These are phyloP conservation scores for Mellivora capensis DNA, from an alignment of 2,113 vertebrate species.

Conservation along the genomic window DNA sequence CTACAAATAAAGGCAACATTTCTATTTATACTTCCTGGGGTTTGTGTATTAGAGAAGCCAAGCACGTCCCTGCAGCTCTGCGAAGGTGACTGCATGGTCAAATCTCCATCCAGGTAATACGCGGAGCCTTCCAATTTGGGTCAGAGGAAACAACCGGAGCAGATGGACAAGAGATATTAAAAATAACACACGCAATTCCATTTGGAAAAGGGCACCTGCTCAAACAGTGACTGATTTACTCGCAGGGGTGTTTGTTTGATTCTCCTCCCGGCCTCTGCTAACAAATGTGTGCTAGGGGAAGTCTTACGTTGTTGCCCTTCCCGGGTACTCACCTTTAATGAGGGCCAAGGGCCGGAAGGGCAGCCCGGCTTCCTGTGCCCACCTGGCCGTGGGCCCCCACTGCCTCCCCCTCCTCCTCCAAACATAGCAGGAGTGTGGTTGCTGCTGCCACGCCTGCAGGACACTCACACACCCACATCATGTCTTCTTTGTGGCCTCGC, in stretches of 20 bases:
- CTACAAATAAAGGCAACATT: constrained; percentile 75
- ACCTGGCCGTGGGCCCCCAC: not conserved
- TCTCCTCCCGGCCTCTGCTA: constrained; percentile 13
- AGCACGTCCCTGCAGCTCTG: constrained; percentile 15
- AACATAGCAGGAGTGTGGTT: not conserved
- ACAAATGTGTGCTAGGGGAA: constrained; percentile 39
- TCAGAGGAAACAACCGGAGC: constrained; percentile 66
- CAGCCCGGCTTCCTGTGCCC: not conserved
- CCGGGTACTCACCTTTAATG: constrained; percentile 6
- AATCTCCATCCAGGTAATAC: constrained; percentile 51
- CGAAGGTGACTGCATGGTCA: constrained; percentile 71
- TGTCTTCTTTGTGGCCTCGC: not conserved
- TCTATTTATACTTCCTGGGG: constrained; percentile 75
- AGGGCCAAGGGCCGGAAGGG: not conserved
- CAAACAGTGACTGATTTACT: constrained; percentile 60
- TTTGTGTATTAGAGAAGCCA: constrained; percentile 64
- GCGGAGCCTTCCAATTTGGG: not conserved
- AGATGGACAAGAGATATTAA: constrained; percentile 72
- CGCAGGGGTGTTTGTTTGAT: constrained; percentile 62
- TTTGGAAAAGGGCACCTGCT: constrained; percentile 72
- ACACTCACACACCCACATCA: not conserved
- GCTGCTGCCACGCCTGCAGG: accelerated
- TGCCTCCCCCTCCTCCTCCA: not conserved
- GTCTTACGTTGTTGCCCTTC: constrained; percentile 17
- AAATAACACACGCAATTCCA: constrained; percentile 65